Conservation (phyloP, 1,140 invertebrate species). For the Penaeus japonicus region DNA sequence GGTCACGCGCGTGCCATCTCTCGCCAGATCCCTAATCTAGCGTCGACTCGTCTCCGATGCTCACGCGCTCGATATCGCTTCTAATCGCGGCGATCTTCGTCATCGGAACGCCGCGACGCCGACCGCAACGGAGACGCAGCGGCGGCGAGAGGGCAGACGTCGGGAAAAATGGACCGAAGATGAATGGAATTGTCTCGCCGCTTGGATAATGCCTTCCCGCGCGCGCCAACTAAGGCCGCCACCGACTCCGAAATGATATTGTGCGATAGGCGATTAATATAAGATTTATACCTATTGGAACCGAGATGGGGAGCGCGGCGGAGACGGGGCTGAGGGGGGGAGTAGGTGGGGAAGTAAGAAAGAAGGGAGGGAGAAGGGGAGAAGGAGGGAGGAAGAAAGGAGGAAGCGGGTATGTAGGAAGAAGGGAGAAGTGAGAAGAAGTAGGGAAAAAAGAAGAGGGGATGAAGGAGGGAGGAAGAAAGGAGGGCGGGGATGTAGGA, state of each 20-base stretch:
- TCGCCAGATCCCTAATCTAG: neutral
- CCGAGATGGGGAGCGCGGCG: constrained; percentile 21
- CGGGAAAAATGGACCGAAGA: neutral
- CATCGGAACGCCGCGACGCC: neutral
- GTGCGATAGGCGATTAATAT: constrained; percentile 55
- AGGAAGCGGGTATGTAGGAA: neutral
- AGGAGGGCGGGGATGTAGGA: neutral
- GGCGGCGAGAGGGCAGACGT: neutral
- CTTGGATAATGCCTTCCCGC: neutral
- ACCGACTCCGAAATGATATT: constrained; percentile 56
- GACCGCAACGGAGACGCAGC: neutral
- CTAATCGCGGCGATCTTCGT: too few species aligned
- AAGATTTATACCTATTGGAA: constrained; percentile 57
- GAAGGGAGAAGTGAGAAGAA: neutral
- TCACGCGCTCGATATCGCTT: too few species aligned
- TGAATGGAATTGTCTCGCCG: neutral
- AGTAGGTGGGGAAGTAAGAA: neutral
- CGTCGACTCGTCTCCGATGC: too few species aligned
- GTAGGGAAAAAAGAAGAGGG: too few species aligned
- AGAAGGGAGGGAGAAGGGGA: too few species aligned
- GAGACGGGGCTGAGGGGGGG: neutral
- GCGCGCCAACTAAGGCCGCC: neutral
- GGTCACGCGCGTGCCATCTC: neutral
- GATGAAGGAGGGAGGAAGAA: neutral
- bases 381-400: too few species aligned